Percentiles rank a stretch among this genome's conserved stretches.
These are phyloP conservation scores for Gymnoscelis rufifasciata DNA, from an alignment of 2,888 invertebrate species.

Conservation along the genomic window DNA sequence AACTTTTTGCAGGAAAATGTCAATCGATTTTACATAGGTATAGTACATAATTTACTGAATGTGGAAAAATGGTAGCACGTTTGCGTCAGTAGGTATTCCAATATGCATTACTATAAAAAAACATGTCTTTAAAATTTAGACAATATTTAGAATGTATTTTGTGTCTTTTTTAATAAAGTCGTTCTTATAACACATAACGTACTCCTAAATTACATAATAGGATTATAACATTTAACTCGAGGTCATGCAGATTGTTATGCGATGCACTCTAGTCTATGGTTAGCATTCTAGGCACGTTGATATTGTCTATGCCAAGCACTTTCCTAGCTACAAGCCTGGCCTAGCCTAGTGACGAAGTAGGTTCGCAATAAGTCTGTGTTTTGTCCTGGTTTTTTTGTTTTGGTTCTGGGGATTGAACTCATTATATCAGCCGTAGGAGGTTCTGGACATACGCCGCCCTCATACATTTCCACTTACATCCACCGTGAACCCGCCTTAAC, in stretches of 20 bases:
- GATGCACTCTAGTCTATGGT: constrained; percentile 32
- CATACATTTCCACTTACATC: background rate
- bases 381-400: constrained; percentile 11
- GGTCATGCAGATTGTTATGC: constrained; percentile 47
- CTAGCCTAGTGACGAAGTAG: constrained; percentile 65
- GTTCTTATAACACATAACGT: too few species aligned
- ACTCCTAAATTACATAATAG: too few species aligned
- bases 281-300: constrained; percentile 53
- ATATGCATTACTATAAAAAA: too few species aligned
- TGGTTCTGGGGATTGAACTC: constrained; percentile 2
- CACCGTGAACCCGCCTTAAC: too few species aligned
- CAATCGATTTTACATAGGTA: too few species aligned
- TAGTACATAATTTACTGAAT: too few species aligned
- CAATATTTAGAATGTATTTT: too few species aligned
- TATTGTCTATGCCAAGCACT: constrained; percentile 64
- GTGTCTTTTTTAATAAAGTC: too few species aligned
- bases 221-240: constrained; percentile 56
- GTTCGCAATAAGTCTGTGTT: constrained; percentile 51
- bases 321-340: constrained; percentile 45
- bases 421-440: constrained; percentile 1
- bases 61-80: too few species aligned
- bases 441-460: background rate
- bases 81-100: too few species aligned
- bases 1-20: too few species aligned
- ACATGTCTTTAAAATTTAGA: too few species aligned